Percentiles rank a stretch among this genome's conserved stretches.
Evolutionary conservation across 2,113 vertebrate genomes (phyloP).

Genomic region (Menura novaehollandiae): DNA sequence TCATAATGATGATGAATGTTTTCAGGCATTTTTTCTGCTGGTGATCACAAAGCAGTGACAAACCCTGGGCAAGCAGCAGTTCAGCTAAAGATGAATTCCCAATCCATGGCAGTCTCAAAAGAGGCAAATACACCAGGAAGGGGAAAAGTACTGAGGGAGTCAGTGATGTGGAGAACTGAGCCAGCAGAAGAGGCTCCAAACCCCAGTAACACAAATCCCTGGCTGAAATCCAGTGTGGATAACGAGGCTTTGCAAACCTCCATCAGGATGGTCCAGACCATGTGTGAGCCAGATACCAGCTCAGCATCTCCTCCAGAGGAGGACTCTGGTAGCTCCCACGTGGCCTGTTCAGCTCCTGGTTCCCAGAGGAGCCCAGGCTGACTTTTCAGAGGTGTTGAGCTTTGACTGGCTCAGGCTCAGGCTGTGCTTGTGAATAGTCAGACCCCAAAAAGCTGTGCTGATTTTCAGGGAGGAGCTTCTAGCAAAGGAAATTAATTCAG

Average conservation of each 20-base stretch:
- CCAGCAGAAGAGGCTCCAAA: neutral
- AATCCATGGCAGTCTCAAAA: neutral
- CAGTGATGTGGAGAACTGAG: neutral
- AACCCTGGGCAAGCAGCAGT: neutral
- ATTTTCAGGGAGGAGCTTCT: neutral
- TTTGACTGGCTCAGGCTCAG: neutral
- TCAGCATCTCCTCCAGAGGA: neutral
- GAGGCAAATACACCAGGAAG: neutral
- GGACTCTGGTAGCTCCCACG: neutral
- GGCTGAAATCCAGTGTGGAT: neutral
- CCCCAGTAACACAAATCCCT: fast-evolving
- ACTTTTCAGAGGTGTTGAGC: neutral
- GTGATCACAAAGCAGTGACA: neutral
- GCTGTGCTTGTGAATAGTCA: neutral
- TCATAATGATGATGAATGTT: neutral
- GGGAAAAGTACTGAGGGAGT: neutral
- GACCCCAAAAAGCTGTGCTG: neutral
- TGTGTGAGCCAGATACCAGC: neutral
- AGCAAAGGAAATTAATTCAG: neutral
- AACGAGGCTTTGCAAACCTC: neutral
- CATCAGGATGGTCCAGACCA: neutral
- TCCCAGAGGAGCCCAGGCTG: neutral
- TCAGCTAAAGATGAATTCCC: neutral
- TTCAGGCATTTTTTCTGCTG: neutral
- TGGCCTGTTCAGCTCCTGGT: neutral